phyloP scores from a whole-genome alignment of 2,888 invertebrate species.

The Imbricaverruca yamaguchii region DNA sequence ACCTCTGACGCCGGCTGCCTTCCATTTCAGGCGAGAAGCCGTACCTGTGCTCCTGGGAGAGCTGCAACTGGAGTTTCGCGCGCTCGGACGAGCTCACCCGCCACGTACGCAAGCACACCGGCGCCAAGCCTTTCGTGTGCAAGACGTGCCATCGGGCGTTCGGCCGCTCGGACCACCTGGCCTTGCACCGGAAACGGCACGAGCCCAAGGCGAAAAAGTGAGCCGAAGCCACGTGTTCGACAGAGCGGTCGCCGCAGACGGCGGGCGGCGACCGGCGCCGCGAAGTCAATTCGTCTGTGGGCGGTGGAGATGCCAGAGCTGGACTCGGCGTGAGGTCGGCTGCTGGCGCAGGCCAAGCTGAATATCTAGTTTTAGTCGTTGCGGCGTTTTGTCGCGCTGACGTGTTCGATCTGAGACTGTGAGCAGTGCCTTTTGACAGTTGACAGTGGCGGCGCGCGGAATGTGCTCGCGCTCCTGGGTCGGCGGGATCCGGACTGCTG shows the following conservation, averaged over 20 bases:
- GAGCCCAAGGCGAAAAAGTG: slow-evolving; percentile 17
- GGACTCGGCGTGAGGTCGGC: neutral
- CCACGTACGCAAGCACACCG: slow-evolving; percentile 45
- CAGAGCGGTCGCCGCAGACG: too few relatives aligned
- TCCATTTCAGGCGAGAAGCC: slow-evolving; percentile 42
- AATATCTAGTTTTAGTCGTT: neutral
- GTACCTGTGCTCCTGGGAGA: slow-evolving; percentile 46
- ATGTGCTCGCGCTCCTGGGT: too few relatives aligned
- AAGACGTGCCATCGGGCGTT: slow-evolving; percentile 43
- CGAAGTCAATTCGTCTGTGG: neutral
- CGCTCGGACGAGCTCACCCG: slow-evolving; percentile 45
- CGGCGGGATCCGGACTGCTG: too few relatives aligned
- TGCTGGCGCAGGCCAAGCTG: neutral
- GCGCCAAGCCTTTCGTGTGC: slow-evolving; percentile 45
- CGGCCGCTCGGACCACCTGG: slow-evolving; percentile 44
- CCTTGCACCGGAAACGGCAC: slow-evolving; percentile 45
- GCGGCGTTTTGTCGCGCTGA: too few relatives aligned
- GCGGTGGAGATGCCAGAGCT: neutral
- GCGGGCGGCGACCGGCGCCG: neutral
- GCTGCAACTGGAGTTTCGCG: slow-evolving; percentile 46
- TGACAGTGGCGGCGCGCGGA: too few relatives aligned
- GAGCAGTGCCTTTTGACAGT: too few relatives aligned
- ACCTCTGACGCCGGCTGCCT: too few relatives aligned
- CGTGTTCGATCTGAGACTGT: too few relatives aligned
- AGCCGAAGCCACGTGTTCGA: neutral